A percentile compares a stretch with the other conserved stretches of the same genome.
Conservation (phyloP, 1,140 invertebrate genomes). For the Octopus bimaculoides region DNA sequence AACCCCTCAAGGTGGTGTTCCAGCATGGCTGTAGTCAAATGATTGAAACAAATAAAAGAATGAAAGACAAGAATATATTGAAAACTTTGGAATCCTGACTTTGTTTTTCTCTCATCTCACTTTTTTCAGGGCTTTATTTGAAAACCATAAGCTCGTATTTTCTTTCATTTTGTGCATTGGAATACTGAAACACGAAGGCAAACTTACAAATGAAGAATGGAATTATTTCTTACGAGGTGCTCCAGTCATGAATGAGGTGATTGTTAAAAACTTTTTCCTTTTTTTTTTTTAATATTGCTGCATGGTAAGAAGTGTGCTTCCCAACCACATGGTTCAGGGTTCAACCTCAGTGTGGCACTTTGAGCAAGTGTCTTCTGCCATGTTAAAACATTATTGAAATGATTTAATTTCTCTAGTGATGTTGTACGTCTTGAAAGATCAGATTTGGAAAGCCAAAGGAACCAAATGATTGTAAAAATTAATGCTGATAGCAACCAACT, state of each 20-base stretch:
- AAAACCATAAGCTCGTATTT: constrained; percentile 58
- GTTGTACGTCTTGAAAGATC: constrained; percentile 68
- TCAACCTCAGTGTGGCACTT: too few species aligned
- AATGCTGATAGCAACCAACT: constrained; percentile 80
- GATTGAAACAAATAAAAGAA: too few species aligned
- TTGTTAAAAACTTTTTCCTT: too few species aligned
- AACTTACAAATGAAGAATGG: constrained; percentile 66
- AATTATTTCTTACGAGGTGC: constrained; percentile 74
- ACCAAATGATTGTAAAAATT: constrained; percentile 77
- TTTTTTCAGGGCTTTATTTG: constrained; percentile 54
- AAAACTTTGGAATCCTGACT: not conserved
- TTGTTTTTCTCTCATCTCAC: not conserved
- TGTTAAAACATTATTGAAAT: not conserved
- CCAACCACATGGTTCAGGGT: too few species aligned
- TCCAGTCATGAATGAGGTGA: constrained; percentile 48
- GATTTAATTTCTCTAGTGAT: constrained; percentile 40
- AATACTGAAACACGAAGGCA: constrained; percentile 66
- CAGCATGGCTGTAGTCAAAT: too few species aligned
- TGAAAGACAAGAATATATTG: too few species aligned
- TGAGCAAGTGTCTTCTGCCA: too few species aligned
- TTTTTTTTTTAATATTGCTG: too few species aligned
- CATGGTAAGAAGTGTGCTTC: too few species aligned
- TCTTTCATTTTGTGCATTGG: constrained; percentile 75
- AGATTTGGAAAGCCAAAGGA: constrained; percentile 76
- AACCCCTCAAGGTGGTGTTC: too few species aligned